Conservation (phyloP, 2,797 vertebrate species). For the Danio jaintianensis region DNA sequence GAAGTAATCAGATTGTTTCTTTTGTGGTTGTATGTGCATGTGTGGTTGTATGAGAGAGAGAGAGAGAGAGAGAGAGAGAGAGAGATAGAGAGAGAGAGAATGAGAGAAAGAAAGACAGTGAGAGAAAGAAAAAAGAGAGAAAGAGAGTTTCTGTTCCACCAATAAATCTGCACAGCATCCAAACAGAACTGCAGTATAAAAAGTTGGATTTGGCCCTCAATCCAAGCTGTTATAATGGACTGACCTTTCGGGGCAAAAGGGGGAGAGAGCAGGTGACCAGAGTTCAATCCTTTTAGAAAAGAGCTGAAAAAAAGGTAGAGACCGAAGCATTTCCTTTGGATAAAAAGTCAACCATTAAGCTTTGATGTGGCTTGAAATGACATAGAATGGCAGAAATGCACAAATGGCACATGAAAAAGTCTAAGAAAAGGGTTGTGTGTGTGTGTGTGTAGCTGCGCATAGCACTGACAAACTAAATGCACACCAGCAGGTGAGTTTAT, state of each 20-base stretch:
- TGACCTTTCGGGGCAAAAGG: slow-evolving; percentile 49
- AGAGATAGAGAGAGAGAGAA: too few relatives aligned
- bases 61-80: too few relatives aligned
- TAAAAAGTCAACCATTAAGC: slow-evolving; percentile 16
- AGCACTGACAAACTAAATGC: not conserved
- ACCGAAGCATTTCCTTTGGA: slow-evolving; percentile 33
- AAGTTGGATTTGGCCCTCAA: slow-evolving; percentile 28
- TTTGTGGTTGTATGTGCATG: not conserved
- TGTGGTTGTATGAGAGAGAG: too few relatives aligned
- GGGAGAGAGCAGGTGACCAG: slow-evolving; percentile 42
- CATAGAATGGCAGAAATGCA: slow-evolving; percentile 15
- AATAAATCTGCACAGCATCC: not conserved
- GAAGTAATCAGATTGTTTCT: not conserved
- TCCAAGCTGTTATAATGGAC: slow-evolving; percentile 33
- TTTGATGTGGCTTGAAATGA: slow-evolving; percentile 17
- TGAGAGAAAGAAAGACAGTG: too few relatives aligned
- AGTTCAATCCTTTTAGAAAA: slow-evolving; percentile 52
- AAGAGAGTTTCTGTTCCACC: not conserved
- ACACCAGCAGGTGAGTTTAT: not conserved
- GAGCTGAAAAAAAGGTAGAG: slow-evolving; percentile 25
- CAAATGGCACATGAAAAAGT: not conserved
- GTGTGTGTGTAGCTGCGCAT: not conserved
- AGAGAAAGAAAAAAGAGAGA: too few relatives aligned
- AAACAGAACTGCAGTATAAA: not conserved
- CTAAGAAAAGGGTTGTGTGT: not conserved